phyloP scores from a whole-genome alignment of 2,888 invertebrate species.

The Tetanocera ferruginea region DNA sequence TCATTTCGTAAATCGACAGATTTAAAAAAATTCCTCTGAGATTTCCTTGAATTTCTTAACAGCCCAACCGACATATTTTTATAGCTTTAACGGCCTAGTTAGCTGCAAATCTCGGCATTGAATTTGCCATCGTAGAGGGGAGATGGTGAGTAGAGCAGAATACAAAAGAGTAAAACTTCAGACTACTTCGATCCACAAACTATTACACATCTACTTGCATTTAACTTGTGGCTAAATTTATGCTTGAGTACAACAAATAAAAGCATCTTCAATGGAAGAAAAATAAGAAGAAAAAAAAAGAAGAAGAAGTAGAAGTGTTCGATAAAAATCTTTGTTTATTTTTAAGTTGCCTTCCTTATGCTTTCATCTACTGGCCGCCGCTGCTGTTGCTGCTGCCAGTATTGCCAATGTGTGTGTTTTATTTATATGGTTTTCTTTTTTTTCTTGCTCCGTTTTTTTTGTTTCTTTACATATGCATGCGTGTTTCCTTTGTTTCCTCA shows the following conservation, averaged over 20 bases:
- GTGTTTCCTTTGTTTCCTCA: constrained; percentile 3
- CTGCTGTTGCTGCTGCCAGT: constrained; percentile 1
- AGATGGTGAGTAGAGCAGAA: neutral
- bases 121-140: too few species aligned
- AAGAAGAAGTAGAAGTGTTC: neutral
- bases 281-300: neutral
- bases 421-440: neutral
- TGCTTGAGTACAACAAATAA: constrained; percentile 12
- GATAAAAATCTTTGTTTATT: constrained; percentile 34
- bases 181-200: neutral
- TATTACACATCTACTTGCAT: constrained; percentile 18
- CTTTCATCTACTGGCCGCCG: neutral
- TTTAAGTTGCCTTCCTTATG: neutral
- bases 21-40: constrained; percentile 4
- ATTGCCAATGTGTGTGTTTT: neutral
- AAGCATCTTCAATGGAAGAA: neutral
- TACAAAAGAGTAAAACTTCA: neutral
- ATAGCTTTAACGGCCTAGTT: too few species aligned
- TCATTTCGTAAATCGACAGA: neutral
- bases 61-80: neutral
- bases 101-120: too few species aligned
- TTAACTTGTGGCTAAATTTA: constrained; percentile 27
- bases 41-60: neutral
- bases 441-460: neutral
- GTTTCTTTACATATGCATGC: neutral